Base-by-base conservation (phyloP, 35 echinoderm and acorn worm genomes). In the Lytechinus pictus region DNA sequence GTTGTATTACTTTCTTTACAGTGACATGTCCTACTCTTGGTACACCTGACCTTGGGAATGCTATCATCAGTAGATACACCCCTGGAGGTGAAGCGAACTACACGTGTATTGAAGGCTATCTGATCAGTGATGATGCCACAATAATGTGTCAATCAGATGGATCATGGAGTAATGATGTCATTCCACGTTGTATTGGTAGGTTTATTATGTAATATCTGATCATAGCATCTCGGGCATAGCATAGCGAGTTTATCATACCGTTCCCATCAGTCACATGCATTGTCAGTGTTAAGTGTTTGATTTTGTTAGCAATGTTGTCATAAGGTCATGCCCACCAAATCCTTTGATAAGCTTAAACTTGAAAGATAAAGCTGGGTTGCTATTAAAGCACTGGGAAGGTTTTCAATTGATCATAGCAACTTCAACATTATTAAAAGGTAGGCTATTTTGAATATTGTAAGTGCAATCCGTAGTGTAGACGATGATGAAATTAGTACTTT, bases 1-100 rank as follows among this genome's bases (percentile, higher is more conserved):
- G 33, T 44, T 44, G 33, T 44, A 44, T 44, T 44, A 44, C 33
- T 9, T 58, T 2, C 9, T 9, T 2, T 58, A 52, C 11, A 90
- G 88, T 90, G 88, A 90, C 88, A 10, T 93, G 92, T 54, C 92
- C 92, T 53, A 93, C 54, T 16, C 52, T 93, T 33, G 54, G 9
- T 13, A 10, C 92, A 93, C 92, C 92, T 10, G 54, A 55, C 52
- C 16, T 13, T 57, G 92, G 92, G 11, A 57, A 27, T 27, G 9
- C 53, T 28, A 54, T 93, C 52, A 44, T 93, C 29, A 55, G 29
- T 27, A 54, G 92, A 27, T 93, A 93, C n/a, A 93, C 29, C n/a
- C 29, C 27, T 24, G 92, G 92, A 54, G 92, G 92, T n/a, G 55
- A 53, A 54, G 92, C 92, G 51, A 93, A 33, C 13, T 93, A 53